Base-by-base conservation (phyloP, 2,888 invertebrate genomes). In the Lasius platythorax region DNA sequence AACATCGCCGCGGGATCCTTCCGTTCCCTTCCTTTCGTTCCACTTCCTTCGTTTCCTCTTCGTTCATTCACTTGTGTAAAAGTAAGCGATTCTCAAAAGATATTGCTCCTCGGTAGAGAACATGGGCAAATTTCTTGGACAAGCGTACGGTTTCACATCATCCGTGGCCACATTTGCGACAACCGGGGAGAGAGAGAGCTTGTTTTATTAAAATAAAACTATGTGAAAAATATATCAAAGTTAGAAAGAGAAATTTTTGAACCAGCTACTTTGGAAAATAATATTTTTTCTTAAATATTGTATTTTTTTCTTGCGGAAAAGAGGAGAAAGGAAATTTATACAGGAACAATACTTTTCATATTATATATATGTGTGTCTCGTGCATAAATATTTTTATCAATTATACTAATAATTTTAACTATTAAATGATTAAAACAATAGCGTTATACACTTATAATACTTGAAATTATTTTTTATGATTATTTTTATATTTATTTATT, bases 1-100 rank as follows among this genome's bases (percentile, higher is more conserved):
- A 73, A 81, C 78, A 83, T 85, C 87, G 68, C 87, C 78, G 84
- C 82, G 79, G 79, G 85, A 87, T 88, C 85, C 86, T 87, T 83
- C 83, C 9, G 40, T 58, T 58, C 61, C 63, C 40, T 70, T 33
- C 11, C n/a, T 18, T 33, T 75, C 58, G n/a, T 53, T 33, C 46
- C 70, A 23, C 23, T 40, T 53, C 53, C 12, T 15, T 9, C 28
- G n/a, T 43, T 61, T 76, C 33, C 33, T 64, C 33, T 67, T 37
- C 64, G 18, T 67, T 50, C 50, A 53, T 23, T 58, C 61, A 12
- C 61, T 61, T 68, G 23, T 67, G 33, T 53, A 46, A 73, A 79
- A 79, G 73, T 79, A 79, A 79, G 79, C 73, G 79, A 73, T 81
- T 81, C 63, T 81, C 79, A 46, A 72, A 61, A 73, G 61, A 46